phyloP scores from a whole-genome alignment of 2,113 vertebrate species.

The Mesitornis unicolor region DNA sequence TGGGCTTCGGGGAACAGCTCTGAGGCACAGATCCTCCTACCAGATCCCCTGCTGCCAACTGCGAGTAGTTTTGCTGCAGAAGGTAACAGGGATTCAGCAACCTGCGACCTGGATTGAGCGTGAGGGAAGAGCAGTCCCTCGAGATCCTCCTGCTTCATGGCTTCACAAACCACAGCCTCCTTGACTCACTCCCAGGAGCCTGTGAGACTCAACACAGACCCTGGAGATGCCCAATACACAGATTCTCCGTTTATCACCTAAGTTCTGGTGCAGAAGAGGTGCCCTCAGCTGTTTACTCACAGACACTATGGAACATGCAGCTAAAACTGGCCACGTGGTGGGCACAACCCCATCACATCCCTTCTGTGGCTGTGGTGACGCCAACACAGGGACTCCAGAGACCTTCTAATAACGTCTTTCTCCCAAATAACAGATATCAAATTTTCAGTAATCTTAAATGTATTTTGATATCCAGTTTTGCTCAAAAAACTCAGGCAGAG shows the following conservation, averaged over 20 bases:
- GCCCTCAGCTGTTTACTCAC: background rate
- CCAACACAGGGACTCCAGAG: background rate
- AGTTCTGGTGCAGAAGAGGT: background rate
- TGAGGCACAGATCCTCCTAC: constrained; percentile 13
- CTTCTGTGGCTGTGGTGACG: background rate
- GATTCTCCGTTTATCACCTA: background rate
- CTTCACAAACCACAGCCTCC: background rate
- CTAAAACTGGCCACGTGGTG: rapidly evolving
- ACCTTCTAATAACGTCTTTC: background rate
- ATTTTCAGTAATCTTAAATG: background rate
- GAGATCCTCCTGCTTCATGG: background rate
- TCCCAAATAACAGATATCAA: background rate
- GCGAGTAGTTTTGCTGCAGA: constrained; percentile 4
- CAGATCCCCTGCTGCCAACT: background rate
- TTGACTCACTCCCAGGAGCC: rapidly evolving
- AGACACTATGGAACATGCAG: background rate
- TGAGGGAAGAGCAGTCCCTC: background rate
- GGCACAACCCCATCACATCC: background rate
- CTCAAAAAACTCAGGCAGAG: background rate
- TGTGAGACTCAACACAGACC: background rate
- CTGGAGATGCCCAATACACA: rapidly evolving
- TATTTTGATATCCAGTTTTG: background rate
- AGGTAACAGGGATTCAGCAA: constrained; percentile 13
- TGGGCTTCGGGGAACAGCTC: constrained; percentile 1
- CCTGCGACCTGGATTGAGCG: background rate